Conservation (phyloP, 2,888 invertebrate genomes). For the Biston stratarius region DNA sequence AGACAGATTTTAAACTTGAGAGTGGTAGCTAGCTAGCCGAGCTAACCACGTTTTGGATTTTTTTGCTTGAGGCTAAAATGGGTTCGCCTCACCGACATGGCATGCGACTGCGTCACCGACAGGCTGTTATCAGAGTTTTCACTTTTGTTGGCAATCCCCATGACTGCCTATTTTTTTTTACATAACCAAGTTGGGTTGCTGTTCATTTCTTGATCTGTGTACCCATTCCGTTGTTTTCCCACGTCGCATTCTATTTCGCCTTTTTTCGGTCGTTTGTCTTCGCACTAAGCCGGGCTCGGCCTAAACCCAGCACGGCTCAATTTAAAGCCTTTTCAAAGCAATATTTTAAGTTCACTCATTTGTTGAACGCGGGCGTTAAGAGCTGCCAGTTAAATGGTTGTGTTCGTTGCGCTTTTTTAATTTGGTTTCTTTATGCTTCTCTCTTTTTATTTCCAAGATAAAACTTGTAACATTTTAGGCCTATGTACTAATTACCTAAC, state of each 20-base stretch:
- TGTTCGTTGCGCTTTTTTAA: conserved; percentile 27
- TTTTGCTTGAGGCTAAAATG: no score
- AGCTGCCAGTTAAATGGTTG: conserved; percentile 35
- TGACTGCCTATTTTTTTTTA: no score
- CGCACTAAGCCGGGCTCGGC: conserved; percentile 57
- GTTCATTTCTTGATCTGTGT: not conserved
- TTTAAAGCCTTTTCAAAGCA: conserved; percentile 61
- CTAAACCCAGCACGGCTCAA: conserved; percentile 63
- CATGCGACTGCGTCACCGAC: no score
- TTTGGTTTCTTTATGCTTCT: conserved; percentile 12
- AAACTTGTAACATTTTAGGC: no score
- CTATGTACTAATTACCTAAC: no score
- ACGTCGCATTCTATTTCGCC: conserved; percentile 50
- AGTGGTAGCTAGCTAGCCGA: no score
- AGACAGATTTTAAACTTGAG: no score
- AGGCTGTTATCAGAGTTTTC: no score
- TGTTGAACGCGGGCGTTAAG: conserved; percentile 56
- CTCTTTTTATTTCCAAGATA: not conserved
- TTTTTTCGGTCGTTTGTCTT: conserved; percentile 68
- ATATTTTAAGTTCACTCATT: conserved; percentile 62
- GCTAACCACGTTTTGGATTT: no score
- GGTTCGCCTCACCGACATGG: no score
- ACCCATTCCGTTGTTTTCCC: conserved; percentile 30
- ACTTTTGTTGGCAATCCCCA: no score
- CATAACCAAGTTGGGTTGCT: not conserved